These are phyloP conservation scores for Myrmecophaga tridactyla DNA, from an alignment of 2,113 vertebrate species.

Conservation along the genomic window DNA sequence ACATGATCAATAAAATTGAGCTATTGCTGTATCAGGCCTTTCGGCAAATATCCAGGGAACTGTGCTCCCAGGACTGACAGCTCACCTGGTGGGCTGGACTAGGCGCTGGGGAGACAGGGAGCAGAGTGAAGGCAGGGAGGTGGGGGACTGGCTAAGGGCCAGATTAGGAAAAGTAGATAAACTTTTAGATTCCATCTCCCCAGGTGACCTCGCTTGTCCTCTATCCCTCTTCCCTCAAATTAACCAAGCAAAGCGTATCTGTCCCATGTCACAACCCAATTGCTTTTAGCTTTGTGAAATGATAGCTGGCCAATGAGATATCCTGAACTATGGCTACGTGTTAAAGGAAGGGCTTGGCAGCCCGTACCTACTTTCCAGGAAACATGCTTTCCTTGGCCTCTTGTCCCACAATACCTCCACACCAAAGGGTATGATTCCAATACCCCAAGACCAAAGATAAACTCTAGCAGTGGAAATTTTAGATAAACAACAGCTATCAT, in stretches of 20 bases:
- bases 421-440: not conserved
- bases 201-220: too few relatives aligned
- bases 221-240: fast-evolving
- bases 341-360: fast-evolving
- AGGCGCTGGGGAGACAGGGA: not conserved
- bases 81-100: fast-evolving
- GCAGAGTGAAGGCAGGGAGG: not conserved
- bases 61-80: not conserved
- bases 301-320: not conserved
- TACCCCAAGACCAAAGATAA: fast-evolving
- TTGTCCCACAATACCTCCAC: not conserved
- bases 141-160: fast-evolving
- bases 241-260: not conserved
- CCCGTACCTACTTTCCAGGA: not conserved
- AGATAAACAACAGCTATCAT: too few relatives aligned
- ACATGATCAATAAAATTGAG: slow-evolving; percentile 80
- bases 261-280: fast-evolving
- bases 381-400: fast-evolving
- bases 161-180: not conserved
- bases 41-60: not conserved
- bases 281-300: fast-evolving
- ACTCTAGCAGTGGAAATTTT: not conserved
- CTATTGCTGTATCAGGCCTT: slow-evolving; percentile 61
- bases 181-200: fast-evolving
- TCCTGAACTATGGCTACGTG: fast-evolving